phyloP scores from a whole-genome alignment of 2,888 invertebrate species.

The Xestobium rufovillosum region DNA sequence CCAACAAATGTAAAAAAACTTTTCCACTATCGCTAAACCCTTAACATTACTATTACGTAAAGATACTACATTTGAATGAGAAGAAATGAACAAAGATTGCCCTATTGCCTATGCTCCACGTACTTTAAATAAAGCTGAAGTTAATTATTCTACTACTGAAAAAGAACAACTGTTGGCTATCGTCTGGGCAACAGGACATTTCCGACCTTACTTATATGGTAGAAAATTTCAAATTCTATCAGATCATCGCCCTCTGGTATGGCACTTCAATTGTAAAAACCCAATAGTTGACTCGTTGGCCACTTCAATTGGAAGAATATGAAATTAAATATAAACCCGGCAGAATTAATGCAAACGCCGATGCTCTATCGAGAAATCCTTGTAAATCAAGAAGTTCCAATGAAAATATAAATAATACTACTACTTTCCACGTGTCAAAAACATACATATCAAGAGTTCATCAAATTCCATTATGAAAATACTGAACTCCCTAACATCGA shows the following conservation, averaged over 20 bases:
- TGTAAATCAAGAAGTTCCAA: too few species aligned
- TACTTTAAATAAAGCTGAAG: constrained; percentile 28
- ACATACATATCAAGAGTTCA: too few species aligned
- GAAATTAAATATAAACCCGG: constrained; percentile 31
- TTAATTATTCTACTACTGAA: constrained; percentile 32
- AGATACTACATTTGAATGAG: constrained; percentile 29
- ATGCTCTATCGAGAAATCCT: too few species aligned
- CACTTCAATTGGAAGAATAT: constrained; percentile 31
- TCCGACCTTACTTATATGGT: too few species aligned
- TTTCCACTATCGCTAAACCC: too few species aligned
- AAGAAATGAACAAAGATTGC: constrained; percentile 22
- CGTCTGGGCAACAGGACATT: constrained; percentile 27
- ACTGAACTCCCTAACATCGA: constrained; percentile 11
- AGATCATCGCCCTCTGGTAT: constrained; percentile 31
- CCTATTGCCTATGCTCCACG: constrained; percentile 32
- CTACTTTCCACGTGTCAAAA: too few species aligned
- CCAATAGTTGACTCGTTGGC: constrained; percentile 28
- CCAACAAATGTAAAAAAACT: too few species aligned
- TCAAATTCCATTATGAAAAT: constrained; percentile 17
- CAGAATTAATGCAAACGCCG: constrained; percentile 29
- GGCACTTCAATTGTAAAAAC: constrained; percentile 30
- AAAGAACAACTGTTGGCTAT: constrained; percentile 32
- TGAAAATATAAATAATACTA: too few species aligned
- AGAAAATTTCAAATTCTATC: constrained; percentile 32
- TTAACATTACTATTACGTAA: too few species aligned